These are phyloP conservation scores for Notamacropus eugenii DNA, from an alignment of 2,797 vertebrate species.

Conservation along the genomic window DNA sequence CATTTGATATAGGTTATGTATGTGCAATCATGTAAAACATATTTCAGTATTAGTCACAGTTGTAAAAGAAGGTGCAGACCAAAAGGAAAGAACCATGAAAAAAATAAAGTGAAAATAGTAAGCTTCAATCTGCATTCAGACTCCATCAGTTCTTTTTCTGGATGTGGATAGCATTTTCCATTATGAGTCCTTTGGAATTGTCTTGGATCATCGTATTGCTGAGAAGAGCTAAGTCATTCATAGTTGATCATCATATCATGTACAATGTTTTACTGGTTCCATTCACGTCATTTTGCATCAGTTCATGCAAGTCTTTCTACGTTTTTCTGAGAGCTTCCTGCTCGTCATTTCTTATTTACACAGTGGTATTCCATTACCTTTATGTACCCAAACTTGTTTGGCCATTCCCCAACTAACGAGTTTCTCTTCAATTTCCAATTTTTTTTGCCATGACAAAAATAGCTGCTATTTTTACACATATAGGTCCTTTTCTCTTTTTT, in stretches of 20 bases:
- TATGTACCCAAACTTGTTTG: neutral
- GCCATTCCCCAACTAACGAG: too few species aligned
- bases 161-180: neutral
- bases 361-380: neutral
- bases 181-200: neutral
- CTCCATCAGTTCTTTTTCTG: neutral
- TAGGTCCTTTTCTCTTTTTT: too few species aligned
- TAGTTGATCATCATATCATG: neutral
- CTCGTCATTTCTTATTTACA: neutral
- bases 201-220: neutral
- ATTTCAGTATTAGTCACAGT: neutral
- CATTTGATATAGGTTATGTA: neutral
- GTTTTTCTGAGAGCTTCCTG: neutral
- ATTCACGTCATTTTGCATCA: neutral
- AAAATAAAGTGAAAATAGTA: neutral
- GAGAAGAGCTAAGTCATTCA: neutral
- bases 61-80: neutral
- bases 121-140: neutral
- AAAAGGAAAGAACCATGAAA: neutral
- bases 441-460: too few species aligned
- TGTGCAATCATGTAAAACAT: neutral
- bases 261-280: neutral
- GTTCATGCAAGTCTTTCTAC: neutral
- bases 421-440: too few species aligned
- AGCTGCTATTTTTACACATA: too few species aligned